phyloP scores from a whole-genome alignment of 2,797 vertebrate genomes.

The Pseudochirops cupreus region DNA sequence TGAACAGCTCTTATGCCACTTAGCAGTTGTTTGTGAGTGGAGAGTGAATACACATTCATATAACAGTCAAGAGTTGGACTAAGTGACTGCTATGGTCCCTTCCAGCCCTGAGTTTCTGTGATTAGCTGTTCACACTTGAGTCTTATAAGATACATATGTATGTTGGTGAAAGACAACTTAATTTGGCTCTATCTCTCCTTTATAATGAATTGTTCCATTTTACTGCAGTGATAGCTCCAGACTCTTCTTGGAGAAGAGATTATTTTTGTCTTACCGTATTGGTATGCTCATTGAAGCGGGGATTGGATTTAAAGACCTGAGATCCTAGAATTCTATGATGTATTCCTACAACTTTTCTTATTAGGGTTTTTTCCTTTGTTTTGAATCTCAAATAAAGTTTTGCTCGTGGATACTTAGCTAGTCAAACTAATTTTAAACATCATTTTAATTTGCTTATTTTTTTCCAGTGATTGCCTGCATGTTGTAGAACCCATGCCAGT shows the following conservation, averaged over 20 bases:
- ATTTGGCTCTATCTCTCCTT: conserved; percentile 44
- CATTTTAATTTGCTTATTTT: conserved; percentile 47
- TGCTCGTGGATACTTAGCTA: background rate
- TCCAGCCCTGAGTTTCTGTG: background rate
- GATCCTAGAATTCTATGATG: background rate
- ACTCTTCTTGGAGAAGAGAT: conserved; percentile 20
- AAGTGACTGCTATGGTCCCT: background rate
- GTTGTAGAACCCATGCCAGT: conserved; percentile 98
- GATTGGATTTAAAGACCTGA: background rate
- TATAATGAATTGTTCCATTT: conserved; percentile 34
- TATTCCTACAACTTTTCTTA: conserved; percentile 46
- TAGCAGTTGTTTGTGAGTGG: background rate
- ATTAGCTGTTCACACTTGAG: conserved; percentile 2
- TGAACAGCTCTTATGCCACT: background rate
- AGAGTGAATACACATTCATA: background rate
- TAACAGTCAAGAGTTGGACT: background rate
- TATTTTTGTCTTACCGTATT: conserved; percentile 30
- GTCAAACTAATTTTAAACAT: conserved; percentile 31
- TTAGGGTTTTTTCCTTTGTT: conserved; percentile 14
- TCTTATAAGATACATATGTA: conserved; percentile 38
- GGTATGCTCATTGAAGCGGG: background rate
- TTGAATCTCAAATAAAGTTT: conserved; percentile 49
- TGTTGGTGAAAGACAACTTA: conserved; percentile 23
- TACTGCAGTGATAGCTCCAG: conserved; percentile 34
- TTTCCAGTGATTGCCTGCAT: conserved; percentile 95